Evolutionary conservation across 2,888 invertebrate genomes (phyloP).

Genomic region (Folsomia candida): DNA sequence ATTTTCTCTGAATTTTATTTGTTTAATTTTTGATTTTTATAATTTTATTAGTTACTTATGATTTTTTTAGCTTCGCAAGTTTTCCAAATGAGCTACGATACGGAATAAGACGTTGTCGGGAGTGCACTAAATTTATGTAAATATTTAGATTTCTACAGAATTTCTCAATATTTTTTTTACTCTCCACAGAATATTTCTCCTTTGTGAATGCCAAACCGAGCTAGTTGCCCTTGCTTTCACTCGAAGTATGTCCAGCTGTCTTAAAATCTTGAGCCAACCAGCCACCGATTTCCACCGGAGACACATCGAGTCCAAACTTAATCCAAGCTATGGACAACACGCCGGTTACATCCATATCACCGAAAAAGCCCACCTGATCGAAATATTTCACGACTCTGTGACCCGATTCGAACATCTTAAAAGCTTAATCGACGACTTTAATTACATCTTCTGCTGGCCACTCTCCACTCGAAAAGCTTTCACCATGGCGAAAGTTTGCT

Average conservation of each 20-base stretch:
- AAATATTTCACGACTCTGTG: not conserved
- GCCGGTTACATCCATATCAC: not conserved
- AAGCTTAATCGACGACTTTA: not conserved
- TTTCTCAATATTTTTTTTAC: too few species aligned
- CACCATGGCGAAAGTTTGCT: constrained; percentile 8
- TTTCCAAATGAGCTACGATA: too few species aligned
- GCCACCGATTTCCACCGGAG: not conserved
- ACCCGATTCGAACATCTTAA: not conserved
- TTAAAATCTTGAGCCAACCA: not conserved
- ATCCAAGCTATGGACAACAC: too few species aligned
- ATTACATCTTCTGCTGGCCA: constrained; percentile 11
- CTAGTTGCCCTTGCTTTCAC: constrained; percentile 2
- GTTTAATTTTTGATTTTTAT: too few species aligned
- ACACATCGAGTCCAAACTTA: not conserved
- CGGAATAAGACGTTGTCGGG: too few species aligned
- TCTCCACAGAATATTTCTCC: not conserved
- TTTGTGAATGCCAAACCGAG: constrained; percentile 10
- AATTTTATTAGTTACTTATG: too few species aligned
- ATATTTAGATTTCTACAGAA: too few species aligned
- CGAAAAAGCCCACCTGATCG: not conserved
- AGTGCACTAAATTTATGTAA: too few species aligned
- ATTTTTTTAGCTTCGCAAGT: too few species aligned
- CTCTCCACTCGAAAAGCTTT: constrained; percentile 11
- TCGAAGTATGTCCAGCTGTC: constrained; percentile 7
- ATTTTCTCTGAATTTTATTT: too few species aligned